Base-by-base conservation (phyloP, 2,113 vertebrate species). In the Pycnonotus jocosus region DNA sequence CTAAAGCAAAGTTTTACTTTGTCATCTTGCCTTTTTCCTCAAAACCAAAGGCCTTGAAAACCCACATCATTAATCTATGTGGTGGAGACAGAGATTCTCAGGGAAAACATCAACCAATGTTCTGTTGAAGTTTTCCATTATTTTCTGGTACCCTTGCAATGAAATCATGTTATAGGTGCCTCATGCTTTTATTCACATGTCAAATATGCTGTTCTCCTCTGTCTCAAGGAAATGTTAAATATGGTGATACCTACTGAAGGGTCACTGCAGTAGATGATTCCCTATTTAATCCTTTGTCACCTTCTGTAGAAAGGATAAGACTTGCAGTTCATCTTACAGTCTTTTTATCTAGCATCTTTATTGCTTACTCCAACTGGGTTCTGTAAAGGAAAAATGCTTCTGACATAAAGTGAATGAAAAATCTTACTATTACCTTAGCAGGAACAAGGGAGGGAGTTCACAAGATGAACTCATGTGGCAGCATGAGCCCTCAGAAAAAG, bases 251-350 rank as follows among this genome's bases (percentile, higher is more conserved):
- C 18, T 37, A 37, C 30, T 48, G 64, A 65, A 6, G 22, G n/a
- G 37, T 53, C 58, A 50, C 11, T 81, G 50, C 16, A 44, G 19
- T n/a, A 60, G 22, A 3, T 19, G 15, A 50, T 85, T 78, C 14
- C 19, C 7, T 22, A 17, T 44, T 71, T 64, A 80, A 73, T 35
- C 24, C 2, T 38, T 60, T 42, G 6, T 3, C 9, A 65, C 22
- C 21, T 48, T 86, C 44, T 64, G 15, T 17, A 40, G 23, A 82
- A 90, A 76, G n/a, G 9, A 56, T 42, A 61, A 79, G 5, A 21
- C 13, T 61, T 65, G 13, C 1, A 0, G 6, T 48, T 82, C 40
- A 77, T 31, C 1, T 6, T 25, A 35, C 7, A 31, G 45, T 10
- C 12, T 56, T 79, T 83, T 65, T 30, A 38, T 72, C 23, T n/a